Conservation (phyloP, 2,888 invertebrate genomes). For the Agriopis marginaria region DNA sequence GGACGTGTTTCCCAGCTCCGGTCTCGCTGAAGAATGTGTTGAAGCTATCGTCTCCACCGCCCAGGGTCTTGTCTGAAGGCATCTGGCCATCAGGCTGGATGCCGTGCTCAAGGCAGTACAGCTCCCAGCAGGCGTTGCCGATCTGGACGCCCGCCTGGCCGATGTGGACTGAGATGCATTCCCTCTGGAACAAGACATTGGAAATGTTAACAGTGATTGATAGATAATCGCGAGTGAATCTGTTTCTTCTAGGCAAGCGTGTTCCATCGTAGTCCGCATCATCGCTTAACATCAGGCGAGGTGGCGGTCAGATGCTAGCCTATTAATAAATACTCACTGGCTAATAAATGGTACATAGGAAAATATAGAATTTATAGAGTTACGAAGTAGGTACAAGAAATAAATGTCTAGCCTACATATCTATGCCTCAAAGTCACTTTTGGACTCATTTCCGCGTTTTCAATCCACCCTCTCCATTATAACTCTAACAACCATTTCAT, state of each 20-base stretch:
- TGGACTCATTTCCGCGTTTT: not conserved
- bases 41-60: constrained; percentile 91
- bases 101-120: constrained; percentile 93
- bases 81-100: constrained; percentile 95
- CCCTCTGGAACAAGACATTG: constrained; percentile 86
- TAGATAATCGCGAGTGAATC: not conserved
- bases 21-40: constrained; percentile 93
- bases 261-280: too few species aligned
- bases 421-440: not conserved
- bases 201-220: not conserved
- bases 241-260: too few species aligned
- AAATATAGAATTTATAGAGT: too few species aligned
- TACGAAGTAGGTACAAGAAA: too few species aligned
- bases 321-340: too few species aligned
- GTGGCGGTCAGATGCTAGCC: too few species aligned
- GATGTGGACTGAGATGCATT: constrained; percentile 95
- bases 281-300: too few species aligned
- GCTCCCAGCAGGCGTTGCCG: constrained; percentile 95
- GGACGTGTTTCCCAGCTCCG: constrained; percentile 93
- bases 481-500: not conserved
- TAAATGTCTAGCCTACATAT: too few species aligned
- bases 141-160: constrained; percentile 95
- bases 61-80: constrained; percentile 92
- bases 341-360: too few species aligned
- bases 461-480: not conserved